phyloP scores from a whole-genome alignment of 1,140 invertebrate genomes.

The Orius insidiosus region DNA sequence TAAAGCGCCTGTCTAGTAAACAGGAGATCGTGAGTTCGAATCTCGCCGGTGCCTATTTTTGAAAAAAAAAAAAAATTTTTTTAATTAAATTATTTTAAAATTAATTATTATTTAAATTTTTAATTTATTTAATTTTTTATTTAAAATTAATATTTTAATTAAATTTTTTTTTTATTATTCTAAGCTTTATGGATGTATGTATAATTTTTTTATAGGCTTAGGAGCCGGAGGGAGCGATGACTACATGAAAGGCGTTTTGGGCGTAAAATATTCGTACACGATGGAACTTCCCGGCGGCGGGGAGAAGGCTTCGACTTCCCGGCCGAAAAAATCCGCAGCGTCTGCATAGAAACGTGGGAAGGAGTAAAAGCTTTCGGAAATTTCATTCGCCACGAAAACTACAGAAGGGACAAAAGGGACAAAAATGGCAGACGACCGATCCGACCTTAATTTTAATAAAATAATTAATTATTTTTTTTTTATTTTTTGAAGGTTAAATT shows the following conservation, averaged over 20 bases:
- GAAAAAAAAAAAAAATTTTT: no score
- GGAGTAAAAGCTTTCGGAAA: neutral
- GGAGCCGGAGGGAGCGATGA: conserved; percentile 54
- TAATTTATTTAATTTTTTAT: no score
- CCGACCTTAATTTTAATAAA: no score
- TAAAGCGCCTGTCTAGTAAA: conserved; percentile 50
- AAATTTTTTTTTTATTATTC: neutral
- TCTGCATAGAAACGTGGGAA: conserved; percentile 10
- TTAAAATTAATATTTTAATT: no score
- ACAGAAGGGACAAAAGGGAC: no score
- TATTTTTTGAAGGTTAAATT: no score
- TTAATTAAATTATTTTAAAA: no score
- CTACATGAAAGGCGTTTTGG: conserved; percentile 68
- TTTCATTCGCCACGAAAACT: neutral
- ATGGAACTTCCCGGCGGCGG: conserved; percentile 78
- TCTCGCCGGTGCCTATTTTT: conserved; percentile 35
- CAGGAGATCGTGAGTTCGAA: conserved; percentile 45
- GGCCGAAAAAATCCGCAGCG: conserved; percentile 25
- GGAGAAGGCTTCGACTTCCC: conserved; percentile 74
- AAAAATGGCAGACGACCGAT: no score
- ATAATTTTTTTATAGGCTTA: conserved; percentile 31
- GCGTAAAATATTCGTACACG: conserved; percentile 77
- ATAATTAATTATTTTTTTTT: no score
- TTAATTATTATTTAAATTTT: no score
- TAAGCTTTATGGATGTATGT: no score